Percentiles rank a stretch among this genome's conserved stretches.
Conservation (phyloP, 1,140 invertebrate species). For the Anoplophora glabripennis region DNA sequence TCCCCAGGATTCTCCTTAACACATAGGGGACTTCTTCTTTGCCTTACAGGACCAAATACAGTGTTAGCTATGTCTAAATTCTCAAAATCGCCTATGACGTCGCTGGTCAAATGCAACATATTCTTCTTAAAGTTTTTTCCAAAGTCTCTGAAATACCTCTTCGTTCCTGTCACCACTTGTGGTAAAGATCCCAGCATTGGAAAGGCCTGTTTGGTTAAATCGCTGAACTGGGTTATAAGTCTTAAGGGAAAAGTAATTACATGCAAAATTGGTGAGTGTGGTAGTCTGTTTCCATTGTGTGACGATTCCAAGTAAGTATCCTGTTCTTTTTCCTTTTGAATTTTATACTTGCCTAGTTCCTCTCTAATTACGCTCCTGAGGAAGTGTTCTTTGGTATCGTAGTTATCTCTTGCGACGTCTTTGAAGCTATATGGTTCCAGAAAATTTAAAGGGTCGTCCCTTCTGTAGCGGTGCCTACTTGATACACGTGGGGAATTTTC, state of each 20-base stretch:
- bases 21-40: neutral
- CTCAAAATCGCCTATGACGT: conserved; percentile 34
- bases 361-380: conserved; percentile 23
- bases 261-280: conserved; percentile 26
- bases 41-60: neutral
- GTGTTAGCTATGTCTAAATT: neutral
- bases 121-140: conserved; percentile 30
- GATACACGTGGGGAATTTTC: neutral
- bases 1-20: conserved; percentile 9
- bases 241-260: conserved; percentile 29
- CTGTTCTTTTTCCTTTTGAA: conserved; percentile 16
- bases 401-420: neutral
- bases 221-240: conserved; percentile 26
- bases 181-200: conserved; percentile 29
- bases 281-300: neutral
- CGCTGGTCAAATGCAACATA: conserved; percentile 28
- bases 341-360: conserved; percentile 19
- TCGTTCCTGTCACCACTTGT: conserved; percentile 26
- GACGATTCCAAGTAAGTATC: too few species aligned
- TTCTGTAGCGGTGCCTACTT: neutral
- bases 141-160: conserved; percentile 31
- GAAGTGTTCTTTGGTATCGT: conserved; percentile 6
- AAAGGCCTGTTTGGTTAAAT: conserved; percentile 14
- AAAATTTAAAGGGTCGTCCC: too few species aligned
- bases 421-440: neutral